A percentile compares a stretch with the other conserved stretches of the same genome.
Conservation (phyloP, 2,113 vertebrate species). For the Semicossyphus pulcher region DNA sequence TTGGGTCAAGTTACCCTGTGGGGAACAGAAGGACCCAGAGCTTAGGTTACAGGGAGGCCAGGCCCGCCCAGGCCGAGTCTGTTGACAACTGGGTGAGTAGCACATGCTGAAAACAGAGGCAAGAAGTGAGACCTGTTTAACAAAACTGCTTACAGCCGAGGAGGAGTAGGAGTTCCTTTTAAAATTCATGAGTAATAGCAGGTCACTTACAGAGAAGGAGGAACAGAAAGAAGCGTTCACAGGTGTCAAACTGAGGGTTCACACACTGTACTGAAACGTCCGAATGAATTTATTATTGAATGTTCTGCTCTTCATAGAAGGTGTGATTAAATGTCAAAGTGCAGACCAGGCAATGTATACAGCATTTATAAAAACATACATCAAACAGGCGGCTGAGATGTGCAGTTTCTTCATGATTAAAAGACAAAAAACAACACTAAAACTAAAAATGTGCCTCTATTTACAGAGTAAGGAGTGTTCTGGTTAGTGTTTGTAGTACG, state of each 20-base stretch:
- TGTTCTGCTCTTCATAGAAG: not conserved
- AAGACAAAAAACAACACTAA: too few relatives aligned
- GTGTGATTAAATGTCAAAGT: not conserved
- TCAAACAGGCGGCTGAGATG: not conserved
- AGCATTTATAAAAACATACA: too few relatives aligned
- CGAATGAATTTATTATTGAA: not conserved
- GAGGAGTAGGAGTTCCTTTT: not conserved
- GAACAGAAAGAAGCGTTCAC: not conserved
- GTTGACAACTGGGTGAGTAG: constrained; percentile 54
- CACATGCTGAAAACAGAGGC: constrained; percentile 43
- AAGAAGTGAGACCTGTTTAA: constrained; percentile 23
- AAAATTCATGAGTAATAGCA: not conserved
- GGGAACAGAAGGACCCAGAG: constrained; percentile 65
- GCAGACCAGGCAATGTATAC: not conserved
- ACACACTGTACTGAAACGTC: not conserved
- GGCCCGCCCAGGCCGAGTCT: constrained; percentile 51
- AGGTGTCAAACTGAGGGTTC: not conserved
- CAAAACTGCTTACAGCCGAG: not conserved
- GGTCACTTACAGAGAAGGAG: not conserved
- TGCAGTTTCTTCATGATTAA: not conserved
- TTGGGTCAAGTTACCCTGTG: constrained; percentile 76
- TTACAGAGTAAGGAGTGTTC: too few relatives aligned
- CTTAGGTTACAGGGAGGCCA: constrained; percentile 71
- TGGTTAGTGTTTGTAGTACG: too few relatives aligned
- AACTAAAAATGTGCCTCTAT: not conserved